Conservation (phyloP, 2,888 invertebrate genomes). For the Candidula unifasciata region DNA sequence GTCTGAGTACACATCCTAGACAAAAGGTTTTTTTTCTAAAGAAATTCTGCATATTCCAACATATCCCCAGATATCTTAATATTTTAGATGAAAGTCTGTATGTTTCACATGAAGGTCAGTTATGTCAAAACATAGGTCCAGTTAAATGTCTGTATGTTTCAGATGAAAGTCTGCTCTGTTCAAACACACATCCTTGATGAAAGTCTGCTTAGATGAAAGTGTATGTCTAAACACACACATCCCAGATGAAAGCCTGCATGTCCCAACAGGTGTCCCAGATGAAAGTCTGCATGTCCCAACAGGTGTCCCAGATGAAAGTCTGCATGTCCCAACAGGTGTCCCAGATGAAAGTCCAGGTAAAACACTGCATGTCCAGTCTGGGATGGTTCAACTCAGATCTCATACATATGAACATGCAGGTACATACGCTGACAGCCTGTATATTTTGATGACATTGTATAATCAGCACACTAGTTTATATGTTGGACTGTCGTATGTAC, state of each 20-base stretch:
- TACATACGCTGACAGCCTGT: neutral
- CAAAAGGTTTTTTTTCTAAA: too few species aligned
- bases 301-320: neutral
- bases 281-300: too few species aligned
- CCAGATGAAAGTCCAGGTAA: neutral
- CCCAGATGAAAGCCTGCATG: neutral
- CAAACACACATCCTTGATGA: too few species aligned
- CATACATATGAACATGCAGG: neutral
- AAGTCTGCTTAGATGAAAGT: neutral
- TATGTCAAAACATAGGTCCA: too few species aligned
- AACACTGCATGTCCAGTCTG: neutral
- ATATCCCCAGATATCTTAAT: too few species aligned
- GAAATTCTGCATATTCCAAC: too few species aligned
- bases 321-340: neutral
- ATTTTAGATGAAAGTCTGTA: too few species aligned
- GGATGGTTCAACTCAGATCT: neutral
- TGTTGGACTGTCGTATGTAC: constrained; percentile 58
- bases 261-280: too few species aligned
- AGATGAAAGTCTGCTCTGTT: neutral
- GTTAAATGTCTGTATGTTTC: neutral
- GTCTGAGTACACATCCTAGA: too few species aligned
- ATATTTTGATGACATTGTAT: neutral
- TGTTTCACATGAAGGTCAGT: too few species aligned
- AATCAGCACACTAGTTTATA: constrained; percentile 31
- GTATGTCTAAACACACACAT: neutral